Evolutionary conservation across 2,113 vertebrate species (phyloP).

Genomic region (Xiphophorus maculatus): DNA sequence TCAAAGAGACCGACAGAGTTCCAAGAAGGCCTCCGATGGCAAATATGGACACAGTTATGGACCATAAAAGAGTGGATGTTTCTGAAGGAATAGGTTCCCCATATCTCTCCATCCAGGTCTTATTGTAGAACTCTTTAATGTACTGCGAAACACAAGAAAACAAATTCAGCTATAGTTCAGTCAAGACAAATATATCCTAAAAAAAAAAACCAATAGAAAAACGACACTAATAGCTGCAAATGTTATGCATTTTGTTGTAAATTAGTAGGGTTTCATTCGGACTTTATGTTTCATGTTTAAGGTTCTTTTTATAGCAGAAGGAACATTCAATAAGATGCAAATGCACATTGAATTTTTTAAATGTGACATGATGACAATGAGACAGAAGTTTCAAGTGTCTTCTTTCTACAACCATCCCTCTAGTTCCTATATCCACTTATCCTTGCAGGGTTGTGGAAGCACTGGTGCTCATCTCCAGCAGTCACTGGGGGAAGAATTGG

Average conservation of each 20-base stretch:
- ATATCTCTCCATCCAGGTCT: slow-evolving; percentile 84
- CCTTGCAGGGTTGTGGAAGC: too few species aligned
- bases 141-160: slow-evolving; percentile 75
- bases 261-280: not conserved
- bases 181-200: not conserved
- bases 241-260: not conserved
- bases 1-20: slow-evolving; percentile 81
- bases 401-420: too few species aligned
- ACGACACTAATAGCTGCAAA: not conserved
- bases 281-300: too few species aligned
- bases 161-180: not conserved
- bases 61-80: slow-evolving; percentile 88
- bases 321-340: too few species aligned
- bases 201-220: not conserved
- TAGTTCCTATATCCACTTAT: too few species aligned
- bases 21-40: slow-evolving; percentile 92
- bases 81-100: slow-evolving; percentile 70
- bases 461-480: too few species aligned
- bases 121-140: slow-evolving; percentile 91
- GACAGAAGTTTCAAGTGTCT: too few species aligned
- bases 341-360: too few species aligned
- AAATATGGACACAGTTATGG: slow-evolving; percentile 92
- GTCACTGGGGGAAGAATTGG: too few species aligned
- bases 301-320: too few species aligned
- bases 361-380: too few species aligned